Evolutionary conservation across 2,888 invertebrate species (phyloP), one percentile per base, ranked within the genome.

Genomic region (Ophion costatus): DNA sequence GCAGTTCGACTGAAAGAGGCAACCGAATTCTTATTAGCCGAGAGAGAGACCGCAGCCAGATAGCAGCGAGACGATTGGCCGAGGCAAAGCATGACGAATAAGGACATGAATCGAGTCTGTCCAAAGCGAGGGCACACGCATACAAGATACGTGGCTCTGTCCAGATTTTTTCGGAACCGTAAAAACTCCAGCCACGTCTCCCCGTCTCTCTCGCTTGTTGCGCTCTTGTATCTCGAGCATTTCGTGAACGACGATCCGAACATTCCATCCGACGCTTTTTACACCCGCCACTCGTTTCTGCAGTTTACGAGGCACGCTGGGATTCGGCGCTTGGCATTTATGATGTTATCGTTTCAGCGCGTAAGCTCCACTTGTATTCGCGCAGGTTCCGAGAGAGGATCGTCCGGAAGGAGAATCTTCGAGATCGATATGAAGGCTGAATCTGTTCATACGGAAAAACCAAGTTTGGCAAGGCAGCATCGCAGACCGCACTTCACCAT

Each of bases 71-170:
- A 29, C 66, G 75, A 78, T 77, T 75, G 80, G 73, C 78, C 85
- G 81, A 75, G 85, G 71, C 85, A 83, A 70, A 84, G 84, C 83
- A 77, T 84, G 87, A 88, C 89, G 88, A 88, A 89, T 89, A 89
- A 88, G 88, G 88, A 83, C 83, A 87, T 80, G 86, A 81, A 76
- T 81, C 78, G 80, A 85, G 73, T 67, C 74, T 66, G 81, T 80
- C 71, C 71, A 73, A 64, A 77, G 59, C 67, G 80, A 64, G 66
- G 51, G 63, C 38, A 73, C 67, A 66, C 69, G 33, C 57, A 79
- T 45, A 33, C 24, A 63, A 70, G 64, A 71, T 61, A 63, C 69
- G 59, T 67, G 38, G 61, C 67, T 63, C 69, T 70, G 80, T 83
- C 80, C 84, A 86, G 86, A 87, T 51, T 87, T 87, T 88, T 85